These are phyloP conservation scores for Lepidostoma basale DNA, from an alignment of 1,140 invertebrate genomes.

Conservation along the genomic window DNA sequence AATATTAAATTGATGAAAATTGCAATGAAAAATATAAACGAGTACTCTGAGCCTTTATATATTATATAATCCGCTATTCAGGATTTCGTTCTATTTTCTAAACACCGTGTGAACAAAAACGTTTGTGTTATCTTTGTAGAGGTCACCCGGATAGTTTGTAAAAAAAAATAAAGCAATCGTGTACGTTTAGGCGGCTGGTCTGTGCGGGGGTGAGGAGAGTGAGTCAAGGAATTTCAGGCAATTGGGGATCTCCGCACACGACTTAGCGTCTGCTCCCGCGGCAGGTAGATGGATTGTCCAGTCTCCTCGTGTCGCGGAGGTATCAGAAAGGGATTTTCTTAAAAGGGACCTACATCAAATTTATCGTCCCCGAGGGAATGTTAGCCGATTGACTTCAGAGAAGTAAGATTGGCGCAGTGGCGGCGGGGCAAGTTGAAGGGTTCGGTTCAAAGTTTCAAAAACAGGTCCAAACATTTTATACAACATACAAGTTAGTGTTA, in stretches of 20 bases:
- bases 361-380: conserved; percentile 33
- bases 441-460: too few species aligned
- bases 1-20: too few species aligned
- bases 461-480: too few species aligned
- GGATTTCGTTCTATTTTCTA: too few species aligned
- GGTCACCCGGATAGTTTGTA: neutral
- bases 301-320: conserved; percentile 16
- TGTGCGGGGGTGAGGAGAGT: neutral
- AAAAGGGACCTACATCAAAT: conserved; percentile 44
- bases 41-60: too few species aligned
- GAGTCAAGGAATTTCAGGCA: neutral
- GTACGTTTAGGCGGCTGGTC: neutral
- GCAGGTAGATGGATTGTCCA: conserved; percentile 20
- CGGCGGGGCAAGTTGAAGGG: too few species aligned
- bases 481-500: too few species aligned
- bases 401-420: too few species aligned
- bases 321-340: conserved; percentile 43
- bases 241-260: neutral
- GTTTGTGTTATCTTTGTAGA: too few species aligned
- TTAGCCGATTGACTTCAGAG: conserved; percentile 39
- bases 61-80: too few species aligned
- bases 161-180: conserved; percentile 9
- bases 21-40: too few species aligned
- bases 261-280: neutral
- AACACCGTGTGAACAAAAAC: too few species aligned